A percentile compares a stretch with the other conserved stretches of the same genome.
Evolutionary conservation across 2,113 vertebrate species (phyloP).

Genomic region (Aplodontia rufa): DNA sequence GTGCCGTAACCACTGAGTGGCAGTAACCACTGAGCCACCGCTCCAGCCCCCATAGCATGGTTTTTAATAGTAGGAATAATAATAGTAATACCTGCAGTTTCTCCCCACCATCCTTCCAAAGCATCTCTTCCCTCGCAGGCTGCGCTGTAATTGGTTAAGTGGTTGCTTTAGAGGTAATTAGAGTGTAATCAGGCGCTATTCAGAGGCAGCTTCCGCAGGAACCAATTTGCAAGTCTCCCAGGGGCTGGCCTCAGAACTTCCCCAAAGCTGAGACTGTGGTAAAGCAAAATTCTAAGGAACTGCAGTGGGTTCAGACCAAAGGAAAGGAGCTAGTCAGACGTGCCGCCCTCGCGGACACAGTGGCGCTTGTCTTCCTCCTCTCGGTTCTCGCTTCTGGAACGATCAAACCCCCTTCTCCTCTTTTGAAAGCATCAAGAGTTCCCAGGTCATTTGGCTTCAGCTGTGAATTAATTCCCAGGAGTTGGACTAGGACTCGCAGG

Average conservation of each 20-base stretch:
- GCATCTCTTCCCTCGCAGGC: constrained; percentile 11
- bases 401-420: background rate
- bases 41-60: too few relatives aligned
- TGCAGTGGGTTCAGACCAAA: background rate
- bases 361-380: background rate
- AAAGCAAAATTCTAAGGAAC: background rate
- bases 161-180: constrained; percentile 34
- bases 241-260: background rate
- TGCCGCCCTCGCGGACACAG: fast-evolving
- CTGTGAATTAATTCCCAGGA: background rate
- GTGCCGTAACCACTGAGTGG: too few relatives aligned
- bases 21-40: too few relatives aligned
- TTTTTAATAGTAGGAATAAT: background rate
- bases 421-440: too few relatives aligned
- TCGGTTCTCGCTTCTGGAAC: background rate
- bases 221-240: constrained; percentile 56
- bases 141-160: background rate
- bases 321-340: background rate
- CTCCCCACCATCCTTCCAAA: background rate
- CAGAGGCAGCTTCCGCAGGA: background rate
- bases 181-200: constrained; percentile 28
- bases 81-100: background rate
- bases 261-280: background rate
- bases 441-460: background rate
- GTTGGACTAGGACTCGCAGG: too few relatives aligned